Percentiles rank a stretch among this genome's conserved stretches.
Evolutionary conservation across 1,140 invertebrate genomes (phyloP).

Genomic region (Tetramorium alpestre): DNA sequence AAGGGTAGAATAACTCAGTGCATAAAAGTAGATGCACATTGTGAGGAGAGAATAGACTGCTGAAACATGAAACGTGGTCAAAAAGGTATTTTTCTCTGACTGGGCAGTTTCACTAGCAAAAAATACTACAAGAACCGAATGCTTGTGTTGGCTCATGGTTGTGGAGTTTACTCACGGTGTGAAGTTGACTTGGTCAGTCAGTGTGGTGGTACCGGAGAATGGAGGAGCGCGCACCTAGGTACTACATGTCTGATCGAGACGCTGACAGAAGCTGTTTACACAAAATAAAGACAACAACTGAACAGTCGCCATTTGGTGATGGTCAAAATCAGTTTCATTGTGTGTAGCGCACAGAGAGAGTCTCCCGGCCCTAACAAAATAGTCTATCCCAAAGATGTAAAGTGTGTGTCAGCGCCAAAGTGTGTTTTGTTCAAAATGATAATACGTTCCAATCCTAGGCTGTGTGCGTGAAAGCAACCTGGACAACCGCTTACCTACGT

Average conservation of each 20-base stretch:
- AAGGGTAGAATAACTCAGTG: slow-evolving; percentile 74
- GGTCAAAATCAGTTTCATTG: slow-evolving; percentile 74
- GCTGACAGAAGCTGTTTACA: slow-evolving; percentile 85
- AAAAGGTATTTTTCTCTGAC: slow-evolving; percentile 72
- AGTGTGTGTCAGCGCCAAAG: slow-evolving; percentile 74
- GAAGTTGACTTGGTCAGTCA: slow-evolving; percentile 83
- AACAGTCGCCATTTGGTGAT: slow-evolving; percentile 81
- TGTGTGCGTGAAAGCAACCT: slow-evolving; percentile 62
- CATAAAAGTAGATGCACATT: slow-evolving; percentile 75
- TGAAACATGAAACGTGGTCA: slow-evolving; percentile 75
- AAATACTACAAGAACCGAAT: slow-evolving; percentile 79
- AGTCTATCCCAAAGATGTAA: slow-evolving; percentile 69
- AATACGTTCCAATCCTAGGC: slow-evolving; percentile 64
- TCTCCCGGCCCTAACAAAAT: slow-evolving; percentile 73
- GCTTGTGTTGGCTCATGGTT: slow-evolving; percentile 76
- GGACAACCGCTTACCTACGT: slow-evolving; percentile 55
- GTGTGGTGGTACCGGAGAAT: slow-evolving; percentile 82
- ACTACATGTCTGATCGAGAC: slow-evolving; percentile 84
- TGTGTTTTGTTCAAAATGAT: slow-evolving; percentile 63
- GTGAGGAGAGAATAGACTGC: slow-evolving; percentile 75
- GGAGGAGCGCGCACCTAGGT: slow-evolving; percentile 83
- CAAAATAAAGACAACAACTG: slow-evolving; percentile 85
- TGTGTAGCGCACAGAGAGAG: slow-evolving; percentile 74
- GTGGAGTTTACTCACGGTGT: slow-evolving; percentile 83
- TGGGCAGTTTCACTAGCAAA: slow-evolving; percentile 76